These are phyloP conservation scores for Danio rerio DNA, from an alignment of 2,113 vertebrate genomes.

Conservation along the genomic window DNA sequence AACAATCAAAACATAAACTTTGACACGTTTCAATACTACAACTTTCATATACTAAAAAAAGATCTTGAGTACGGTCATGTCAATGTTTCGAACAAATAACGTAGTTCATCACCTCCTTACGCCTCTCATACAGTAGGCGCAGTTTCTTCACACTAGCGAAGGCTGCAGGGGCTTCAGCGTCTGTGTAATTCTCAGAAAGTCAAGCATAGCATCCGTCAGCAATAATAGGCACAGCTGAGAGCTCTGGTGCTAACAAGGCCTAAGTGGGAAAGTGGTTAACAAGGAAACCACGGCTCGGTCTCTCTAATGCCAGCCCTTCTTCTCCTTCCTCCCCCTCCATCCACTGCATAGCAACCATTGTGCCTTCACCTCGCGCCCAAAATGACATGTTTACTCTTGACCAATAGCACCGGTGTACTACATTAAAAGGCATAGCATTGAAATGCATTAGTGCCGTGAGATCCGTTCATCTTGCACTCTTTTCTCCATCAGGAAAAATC, in stretches of 20 bases:
- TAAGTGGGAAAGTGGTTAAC: conserved; percentile 78
- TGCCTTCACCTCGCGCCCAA: conserved; percentile 19
- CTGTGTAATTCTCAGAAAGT: conserved; percentile 53
- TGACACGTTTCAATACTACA: no score
- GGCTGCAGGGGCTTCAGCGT: conserved; percentile 17
- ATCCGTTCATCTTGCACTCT: conserved; percentile 29
- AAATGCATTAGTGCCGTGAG: conserved; percentile 42
- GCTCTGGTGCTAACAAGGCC: conserved; percentile 73
- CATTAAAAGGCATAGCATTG: conserved; percentile 42
- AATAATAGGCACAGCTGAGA: conserved; percentile 68
- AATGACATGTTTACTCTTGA: conserved; percentile 50
- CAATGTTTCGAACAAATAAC: conserved; percentile 24
- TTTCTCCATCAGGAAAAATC: conserved; percentile 31
- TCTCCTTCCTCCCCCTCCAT: conserved; percentile 46
- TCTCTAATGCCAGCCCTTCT: conserved; percentile 44
- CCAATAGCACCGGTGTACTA: conserved; percentile 20
- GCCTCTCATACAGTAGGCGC: conserved; percentile 11
- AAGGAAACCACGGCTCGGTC: conserved; percentile 56
- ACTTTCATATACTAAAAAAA: neutral
- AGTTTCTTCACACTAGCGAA: conserved; percentile 13
- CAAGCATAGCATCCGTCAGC: conserved; percentile 61
- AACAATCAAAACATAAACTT: no score
- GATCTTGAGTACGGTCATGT: neutral
- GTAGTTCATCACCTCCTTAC: neutral
- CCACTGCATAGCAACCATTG: conserved; percentile 61